Percentiles rank a stretch among this genome's conserved stretches.
Conservation (phyloP, 2,888 invertebrate species). For the Synanthedon myopaeformis region DNA sequence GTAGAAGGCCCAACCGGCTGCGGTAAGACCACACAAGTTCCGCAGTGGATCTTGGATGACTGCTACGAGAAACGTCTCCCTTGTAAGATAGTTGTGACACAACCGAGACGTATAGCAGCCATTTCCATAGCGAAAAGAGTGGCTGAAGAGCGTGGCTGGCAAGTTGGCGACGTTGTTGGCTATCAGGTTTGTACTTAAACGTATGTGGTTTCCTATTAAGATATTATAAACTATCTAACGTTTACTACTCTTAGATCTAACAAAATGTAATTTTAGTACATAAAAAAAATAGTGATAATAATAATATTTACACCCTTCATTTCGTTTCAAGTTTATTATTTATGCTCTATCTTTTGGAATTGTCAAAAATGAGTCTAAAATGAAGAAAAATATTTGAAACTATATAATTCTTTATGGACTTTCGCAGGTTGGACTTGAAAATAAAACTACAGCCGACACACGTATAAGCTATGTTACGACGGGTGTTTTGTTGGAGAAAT, state of each 20-base stretch:
- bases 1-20: constrained; percentile 96
- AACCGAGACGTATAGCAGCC: constrained; percentile 94
- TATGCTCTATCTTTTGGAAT: no score
- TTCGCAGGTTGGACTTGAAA: constrained; percentile 77
- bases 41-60: constrained; percentile 92
- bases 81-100: constrained; percentile 93
- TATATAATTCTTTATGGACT: constrained; percentile 1
- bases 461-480: constrained; percentile 89
- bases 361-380: no score
- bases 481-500: constrained; percentile 85
- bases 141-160: constrained; percentile 85
- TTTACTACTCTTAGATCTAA: background rate
- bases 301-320: background rate
- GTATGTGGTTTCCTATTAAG: background rate
- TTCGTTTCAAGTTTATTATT: no score
- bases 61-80: constrained; percentile 71
- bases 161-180: constrained; percentile 85
- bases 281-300: constrained; percentile 1
- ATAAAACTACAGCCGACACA: constrained; percentile 73
- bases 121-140: constrained; percentile 89
- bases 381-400: no score
- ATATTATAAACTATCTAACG: background rate
- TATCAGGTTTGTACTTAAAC: constrained; percentile 76
- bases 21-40: constrained; percentile 90
- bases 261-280: background rate